Conservation (phyloP, 2,888 invertebrate genomes). For the Clistopyga incitator region DNA sequence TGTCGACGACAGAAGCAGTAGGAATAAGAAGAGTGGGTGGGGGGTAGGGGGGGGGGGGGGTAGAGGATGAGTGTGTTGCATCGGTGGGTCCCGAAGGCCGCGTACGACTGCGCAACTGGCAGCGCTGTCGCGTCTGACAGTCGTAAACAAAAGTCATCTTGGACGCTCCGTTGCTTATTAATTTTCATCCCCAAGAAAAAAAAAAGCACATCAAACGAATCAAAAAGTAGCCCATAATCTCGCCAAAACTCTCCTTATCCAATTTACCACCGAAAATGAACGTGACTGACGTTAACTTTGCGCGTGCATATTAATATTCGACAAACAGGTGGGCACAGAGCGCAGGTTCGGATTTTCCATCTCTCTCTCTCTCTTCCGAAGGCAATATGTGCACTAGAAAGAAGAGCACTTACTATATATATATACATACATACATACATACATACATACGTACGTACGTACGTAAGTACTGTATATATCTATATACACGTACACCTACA, state of each 20-base stretch:
- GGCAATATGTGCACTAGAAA: constrained; percentile 12
- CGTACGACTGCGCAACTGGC: constrained; percentile 62
- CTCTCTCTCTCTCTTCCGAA: constrained; percentile 13
- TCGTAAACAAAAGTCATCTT: constrained; percentile 64
- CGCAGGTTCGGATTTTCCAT: constrained; percentile 64
- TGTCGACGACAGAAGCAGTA: background rate
- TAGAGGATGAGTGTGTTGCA: constrained; percentile 38
- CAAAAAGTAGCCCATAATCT: no score
- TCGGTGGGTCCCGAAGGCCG: constrained; percentile 62
- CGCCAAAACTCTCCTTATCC: no score
- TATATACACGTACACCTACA: background rate
- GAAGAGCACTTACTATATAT: constrained; percentile 30
- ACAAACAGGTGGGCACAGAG: constrained; percentile 77
- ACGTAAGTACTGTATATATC: background rate
- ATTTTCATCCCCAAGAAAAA: background rate
- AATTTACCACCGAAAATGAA: background rate
- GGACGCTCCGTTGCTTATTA: background rate
- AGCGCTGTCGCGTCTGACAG: constrained; percentile 62
- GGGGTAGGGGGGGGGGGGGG: background rate
- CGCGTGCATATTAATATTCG: constrained; percentile 70
- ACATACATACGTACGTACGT: background rate
- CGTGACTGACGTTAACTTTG: background rate
- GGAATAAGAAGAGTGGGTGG: background rate
- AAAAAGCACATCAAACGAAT: no score
- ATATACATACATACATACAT: constrained; percentile 1